phyloP scores from a whole-genome alignment of 2,797 vertebrate genomes.

The Lacerta agilis region DNA sequence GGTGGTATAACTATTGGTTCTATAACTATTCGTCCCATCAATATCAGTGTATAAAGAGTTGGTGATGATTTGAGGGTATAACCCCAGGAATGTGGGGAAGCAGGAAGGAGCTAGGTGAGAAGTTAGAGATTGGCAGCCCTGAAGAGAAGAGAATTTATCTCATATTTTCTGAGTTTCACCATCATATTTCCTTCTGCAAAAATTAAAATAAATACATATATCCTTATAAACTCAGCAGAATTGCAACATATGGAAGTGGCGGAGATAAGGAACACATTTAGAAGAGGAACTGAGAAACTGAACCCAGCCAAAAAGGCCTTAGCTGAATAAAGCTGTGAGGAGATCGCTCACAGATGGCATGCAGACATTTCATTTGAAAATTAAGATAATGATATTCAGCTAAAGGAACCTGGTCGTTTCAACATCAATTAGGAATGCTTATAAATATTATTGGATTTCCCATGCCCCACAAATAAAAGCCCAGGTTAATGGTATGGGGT shows the following conservation, averaged over 20 bases:
- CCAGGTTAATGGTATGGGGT: neutral
- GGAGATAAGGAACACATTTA: conserved; percentile 17
- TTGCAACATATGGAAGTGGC: neutral
- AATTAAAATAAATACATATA: neutral
- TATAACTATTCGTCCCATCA: neutral
- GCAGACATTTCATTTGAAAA: neutral
- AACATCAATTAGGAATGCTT: neutral
- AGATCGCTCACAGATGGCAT: conserved; percentile 42
- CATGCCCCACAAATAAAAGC: neutral
- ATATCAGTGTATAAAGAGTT: neutral
- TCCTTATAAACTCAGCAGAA: neutral
- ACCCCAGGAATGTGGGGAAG: neutral
- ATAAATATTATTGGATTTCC: neutral
- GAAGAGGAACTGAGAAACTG: conserved; percentile 21
- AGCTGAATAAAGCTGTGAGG: conserved; percentile 22
- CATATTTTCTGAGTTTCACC: conserved; percentile 1
- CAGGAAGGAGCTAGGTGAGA: neutral
- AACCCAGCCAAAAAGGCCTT: conserved; percentile 25
- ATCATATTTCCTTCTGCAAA: conserved; percentile 17
- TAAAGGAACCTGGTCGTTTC: neutral
- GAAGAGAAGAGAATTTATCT: neutral
- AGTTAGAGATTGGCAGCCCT: neutral
- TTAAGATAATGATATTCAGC: conserved; percentile 28
- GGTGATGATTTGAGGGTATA: neutral
- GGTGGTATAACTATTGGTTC: neutral